Base-by-base conservation (phyloP, 2,113 vertebrate species). In the Corythornis madagascariensis region DNA sequence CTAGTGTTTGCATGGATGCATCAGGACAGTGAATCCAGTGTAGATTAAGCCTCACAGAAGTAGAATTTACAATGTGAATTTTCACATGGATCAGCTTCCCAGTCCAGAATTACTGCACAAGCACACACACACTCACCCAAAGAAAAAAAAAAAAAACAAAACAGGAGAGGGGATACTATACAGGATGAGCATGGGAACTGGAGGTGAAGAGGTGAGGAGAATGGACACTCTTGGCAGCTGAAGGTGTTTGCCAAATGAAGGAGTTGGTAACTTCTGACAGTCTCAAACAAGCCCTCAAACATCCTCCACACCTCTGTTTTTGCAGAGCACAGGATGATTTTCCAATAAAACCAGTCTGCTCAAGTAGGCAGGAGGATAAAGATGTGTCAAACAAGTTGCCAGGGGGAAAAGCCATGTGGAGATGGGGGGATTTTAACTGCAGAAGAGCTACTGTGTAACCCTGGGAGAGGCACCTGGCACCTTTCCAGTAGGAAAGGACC, bases 291-390 rank as follows among this genome's bases (percentile, higher is more conserved):
- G 53, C 13, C 77, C 21, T 7, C 7, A 55, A 79, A 72, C 56
- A 29, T 21, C 0, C 0, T 25, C 35, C 15, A 0, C 3, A 1
- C 65, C 25, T 56, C 26, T 67, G 13, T n/a, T 83, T 91, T 29
- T 50, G 17, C 69, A 43, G 53, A 56, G 26, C 69, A 24, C 11
- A 10, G 61, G 60, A 53, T 79, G 63, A 48, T 50, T 72, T 70
- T 76, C 40, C 71, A 66, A 16, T 35, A 61, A 80, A 92, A 35
- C 59, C 26, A 42, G 21, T 17, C 33, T 42, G 6, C 6, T 66
- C 38, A 25, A 50, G 25, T 1, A 70, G 14, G 33, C 13, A 53
- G 55, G 17, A 90, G 38, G 35, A 79, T 35, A 40, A 77, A 77
- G 31, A 40, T 2, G 0, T 24, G 52, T 29, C 42, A 42, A 4